Percentiles rank a stretch among this genome's conserved stretches.
Conservation (phyloP, 1,140 invertebrate species). For the Trichonephila clavipes region DNA sequence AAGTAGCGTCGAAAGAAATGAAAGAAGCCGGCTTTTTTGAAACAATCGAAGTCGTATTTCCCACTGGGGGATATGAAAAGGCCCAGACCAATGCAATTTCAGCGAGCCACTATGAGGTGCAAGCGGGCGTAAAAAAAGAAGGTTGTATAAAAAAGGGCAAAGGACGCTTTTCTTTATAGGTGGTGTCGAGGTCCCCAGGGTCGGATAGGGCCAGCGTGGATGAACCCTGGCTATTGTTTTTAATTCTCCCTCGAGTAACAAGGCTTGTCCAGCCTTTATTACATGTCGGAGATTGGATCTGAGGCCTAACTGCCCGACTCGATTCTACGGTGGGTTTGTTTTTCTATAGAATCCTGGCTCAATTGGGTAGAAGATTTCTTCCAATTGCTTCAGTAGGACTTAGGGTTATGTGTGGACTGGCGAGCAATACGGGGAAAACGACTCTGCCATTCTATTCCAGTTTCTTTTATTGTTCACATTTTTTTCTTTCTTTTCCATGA, state of each 20-base stretch:
- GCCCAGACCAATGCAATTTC: slow-evolving; percentile 54
- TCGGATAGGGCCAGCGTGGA: slow-evolving; percentile 61
- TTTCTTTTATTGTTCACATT: neutral
- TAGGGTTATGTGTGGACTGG: slow-evolving; percentile 15
- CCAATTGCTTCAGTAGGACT: slow-evolving; percentile 69
- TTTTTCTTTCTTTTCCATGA: neutral
- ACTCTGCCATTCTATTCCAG: slow-evolving; percentile 47
- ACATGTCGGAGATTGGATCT: slow-evolving; percentile 75
- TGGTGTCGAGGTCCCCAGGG: slow-evolving; percentile 57
- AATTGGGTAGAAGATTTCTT: slow-evolving; percentile 70
- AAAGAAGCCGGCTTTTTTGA: slow-evolving; percentile 59
- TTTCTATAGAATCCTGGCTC: slow-evolving; percentile 71
- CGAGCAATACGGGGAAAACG: slow-evolving; percentile 61
- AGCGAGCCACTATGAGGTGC: slow-evolving; percentile 67
- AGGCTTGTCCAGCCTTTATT: slow-evolving; percentile 73
- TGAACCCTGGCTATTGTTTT: slow-evolving; percentile 75
- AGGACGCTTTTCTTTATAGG: slow-evolving; percentile 60
- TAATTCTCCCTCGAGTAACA: slow-evolving; percentile 73
- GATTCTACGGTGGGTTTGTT: slow-evolving; percentile 65
- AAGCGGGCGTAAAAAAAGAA: slow-evolving; percentile 60
- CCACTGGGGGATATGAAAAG: slow-evolving; percentile 73
- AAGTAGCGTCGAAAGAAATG: slow-evolving; percentile 8
- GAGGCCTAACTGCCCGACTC: slow-evolving; percentile 67
- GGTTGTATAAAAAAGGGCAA: slow-evolving; percentile 12
- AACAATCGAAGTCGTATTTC: slow-evolving; percentile 67